Evolutionary conservation across 2,888 invertebrate species (phyloP), one percentile per base, ranked within the genome.

Genomic region (Caenorhabditis macrosperma): DNA sequence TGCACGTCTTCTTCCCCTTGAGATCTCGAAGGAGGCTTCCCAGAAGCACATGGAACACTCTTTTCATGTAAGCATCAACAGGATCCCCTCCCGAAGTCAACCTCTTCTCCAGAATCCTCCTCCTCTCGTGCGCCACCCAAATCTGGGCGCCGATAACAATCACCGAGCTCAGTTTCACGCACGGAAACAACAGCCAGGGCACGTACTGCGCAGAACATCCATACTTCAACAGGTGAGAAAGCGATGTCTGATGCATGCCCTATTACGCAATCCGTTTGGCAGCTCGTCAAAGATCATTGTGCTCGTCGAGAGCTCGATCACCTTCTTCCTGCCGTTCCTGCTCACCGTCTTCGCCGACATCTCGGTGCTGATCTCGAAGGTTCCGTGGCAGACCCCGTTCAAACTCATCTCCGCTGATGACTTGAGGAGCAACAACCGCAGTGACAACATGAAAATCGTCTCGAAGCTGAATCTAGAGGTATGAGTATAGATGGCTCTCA

Each of bases 261-360:
- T 26, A 52, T 52, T 30, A 4, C 15, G 38, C 9, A 26, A 50
- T 35, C 22, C 22, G n/a, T 12, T 24, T 55, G 57, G 33, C 60
- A 78, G 72, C 26, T 60, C 61, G 6, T 72, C 72, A 30, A 72
- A 78, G 46, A 63, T 78, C 57, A 67, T 78, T n/a, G 61, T 78
- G 12, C 63, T 78, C 17, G 57, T 63, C 24, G 78, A 78, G 30
- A 74, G 67, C 50, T 72, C 74, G 7, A 55, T 82, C 38, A 84
- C 85, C 20, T 85, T 83, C 78, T 82, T 82, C 74, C 66, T 85
- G 10, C 85, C 85, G 10, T 82, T 85, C 59, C 38, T 76, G 33
- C 64, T 85, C 15, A 85, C 85, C 0, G 82, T 85, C n/a, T 24
- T 83, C 22, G 82, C 82, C 12, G 85, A 85, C 50, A 81, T 83